phyloP scores from a whole-genome alignment of 2,888 invertebrate species.

The Tinea trinotella region DNA sequence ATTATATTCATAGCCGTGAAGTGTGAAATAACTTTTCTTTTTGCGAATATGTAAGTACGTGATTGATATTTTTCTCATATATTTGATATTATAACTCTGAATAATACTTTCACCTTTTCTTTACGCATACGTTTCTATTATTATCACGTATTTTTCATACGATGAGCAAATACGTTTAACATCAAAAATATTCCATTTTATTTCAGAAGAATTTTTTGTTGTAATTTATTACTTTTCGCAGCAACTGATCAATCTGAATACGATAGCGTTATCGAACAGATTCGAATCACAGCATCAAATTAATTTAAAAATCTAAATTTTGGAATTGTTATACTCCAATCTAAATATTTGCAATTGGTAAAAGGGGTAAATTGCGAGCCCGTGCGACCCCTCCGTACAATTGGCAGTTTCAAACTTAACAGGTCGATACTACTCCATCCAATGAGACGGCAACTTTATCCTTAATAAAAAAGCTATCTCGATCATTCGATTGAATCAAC shows the following conservation, averaged over 20 bases:
- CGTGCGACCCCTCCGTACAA: neutral
- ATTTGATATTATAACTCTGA: constrained; percentile 11
- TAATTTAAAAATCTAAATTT: neutral
- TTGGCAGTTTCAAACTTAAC: neutral
- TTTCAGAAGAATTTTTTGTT: too few relatives aligned
- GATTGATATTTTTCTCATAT: constrained; percentile 22
- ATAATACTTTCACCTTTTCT: too few relatives aligned
- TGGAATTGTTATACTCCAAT: neutral
- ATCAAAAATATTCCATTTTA: too few relatives aligned
- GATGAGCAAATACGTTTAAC: too few relatives aligned
- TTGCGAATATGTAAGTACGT: constrained; percentile 17
- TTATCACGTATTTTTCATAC: too few relatives aligned
- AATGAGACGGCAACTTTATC: neutral
- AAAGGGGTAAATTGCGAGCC: neutral
- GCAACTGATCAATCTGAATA: too few relatives aligned
- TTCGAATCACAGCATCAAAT: too few relatives aligned
- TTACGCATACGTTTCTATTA: too few relatives aligned
- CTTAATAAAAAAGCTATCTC: too few relatives aligned
- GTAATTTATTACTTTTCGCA: too few relatives aligned
- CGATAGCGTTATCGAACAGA: too few relatives aligned
- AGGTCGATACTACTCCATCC: neutral
- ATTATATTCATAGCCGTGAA: constrained; percentile 18
- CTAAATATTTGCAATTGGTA: neutral
- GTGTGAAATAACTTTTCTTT: constrained; percentile 19
- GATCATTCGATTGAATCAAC: neutral